phyloP scores from a whole-genome alignment of 2,113 vertebrate species.

The rat (Rattus norvegicus) region GRCr8 NC_086019.1:266313501-266314000 shows the following conservation, averaged over 20 bases:
- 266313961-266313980: no score
- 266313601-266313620: neutral
- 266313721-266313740: neutral
- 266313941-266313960: neutral
- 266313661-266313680: neutral
- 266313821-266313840: neutral
- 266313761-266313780: neutral
- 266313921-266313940: neutral
- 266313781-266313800: neutral
- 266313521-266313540: neutral
- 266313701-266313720: neutral
- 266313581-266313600: neutral
- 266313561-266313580: neutral
- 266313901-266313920: neutral
- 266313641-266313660: neutral
- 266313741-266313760: neutral
- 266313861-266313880: neutral
- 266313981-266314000: neutral
- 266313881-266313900: neutral
- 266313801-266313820: neutral
- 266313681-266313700: neutral
- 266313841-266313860: neutral
- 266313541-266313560: neutral
- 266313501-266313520: neutral
- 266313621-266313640: neutral